Percentiles rank a stretch among this genome's conserved stretches.
These are phyloP conservation scores for Mycalesis mineus DNA, from an alignment of 2,888 invertebrate species.

Conservation along the genomic window DNA sequence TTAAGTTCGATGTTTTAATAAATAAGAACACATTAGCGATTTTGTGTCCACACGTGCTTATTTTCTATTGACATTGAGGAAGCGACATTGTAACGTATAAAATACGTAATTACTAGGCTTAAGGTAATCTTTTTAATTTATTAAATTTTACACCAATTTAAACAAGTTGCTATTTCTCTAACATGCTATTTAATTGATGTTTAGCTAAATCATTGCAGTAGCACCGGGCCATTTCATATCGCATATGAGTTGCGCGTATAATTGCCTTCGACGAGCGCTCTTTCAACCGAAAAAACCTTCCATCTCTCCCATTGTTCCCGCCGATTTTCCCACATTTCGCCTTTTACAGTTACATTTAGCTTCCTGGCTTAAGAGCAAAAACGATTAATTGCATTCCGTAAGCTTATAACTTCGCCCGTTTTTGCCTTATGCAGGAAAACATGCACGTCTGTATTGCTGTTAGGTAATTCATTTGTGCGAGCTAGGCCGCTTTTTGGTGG, in stretches of 20 bases:
- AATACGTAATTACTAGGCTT: too few species aligned
- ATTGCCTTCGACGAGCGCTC: slow-evolving; percentile 72
- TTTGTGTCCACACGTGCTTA: too few species aligned
- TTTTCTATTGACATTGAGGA: too few species aligned
- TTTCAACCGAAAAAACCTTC: slow-evolving; percentile 70
- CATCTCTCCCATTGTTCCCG: slow-evolving; percentile 70
- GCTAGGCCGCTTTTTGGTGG: not conserved
- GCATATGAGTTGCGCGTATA: slow-evolving; percentile 60
- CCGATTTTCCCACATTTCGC: slow-evolving; percentile 73
- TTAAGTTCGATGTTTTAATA: too few species aligned
- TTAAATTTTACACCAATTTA: not conserved
- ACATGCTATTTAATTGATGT: not conserved
- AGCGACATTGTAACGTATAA: too few species aligned
- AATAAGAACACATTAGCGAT: too few species aligned
- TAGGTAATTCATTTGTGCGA: slow-evolving; percentile 40
- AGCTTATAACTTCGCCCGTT: slow-evolving; percentile 44
- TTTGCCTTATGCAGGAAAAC: slow-evolving; percentile 50
- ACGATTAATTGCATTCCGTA: slow-evolving; percentile 69
- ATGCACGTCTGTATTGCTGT: slow-evolving; percentile 37
- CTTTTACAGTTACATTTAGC: slow-evolving; percentile 68
- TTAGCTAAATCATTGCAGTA: slow-evolving; percentile 18
- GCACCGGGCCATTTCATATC: slow-evolving; percentile 34
- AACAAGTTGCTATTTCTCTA: not conserved
- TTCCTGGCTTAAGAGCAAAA: slow-evolving; percentile 70
- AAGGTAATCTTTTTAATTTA: too few species aligned